phyloP scores from a whole-genome alignment of 2,888 invertebrate species.

The Stenotaenia linearis region DNA sequence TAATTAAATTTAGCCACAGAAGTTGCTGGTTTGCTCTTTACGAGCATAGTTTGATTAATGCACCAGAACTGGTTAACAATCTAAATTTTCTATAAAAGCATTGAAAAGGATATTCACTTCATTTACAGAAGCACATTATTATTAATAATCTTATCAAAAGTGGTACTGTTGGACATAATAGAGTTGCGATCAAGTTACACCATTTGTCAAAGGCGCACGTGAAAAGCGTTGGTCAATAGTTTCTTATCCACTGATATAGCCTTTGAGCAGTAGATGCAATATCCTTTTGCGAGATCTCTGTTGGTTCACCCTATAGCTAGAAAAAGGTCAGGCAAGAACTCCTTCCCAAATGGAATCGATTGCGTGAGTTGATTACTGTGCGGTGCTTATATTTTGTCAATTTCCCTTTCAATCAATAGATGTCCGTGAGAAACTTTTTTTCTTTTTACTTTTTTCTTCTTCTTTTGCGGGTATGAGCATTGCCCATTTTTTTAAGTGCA shows the following conservation, averaged over 20 bases:
- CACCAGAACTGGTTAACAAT: too few species aligned
- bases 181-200: not conserved
- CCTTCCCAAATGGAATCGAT: slow-evolving; percentile 21
- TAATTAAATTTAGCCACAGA: too few species aligned
- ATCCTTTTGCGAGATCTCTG: slow-evolving; percentile 13
- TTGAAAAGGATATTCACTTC: too few species aligned
- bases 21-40: too few species aligned
- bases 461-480: not conserved
- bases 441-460: not conserved
- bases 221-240: slow-evolving; percentile 16
- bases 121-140: not conserved
- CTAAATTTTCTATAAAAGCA: too few species aligned
- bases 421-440: not conserved
- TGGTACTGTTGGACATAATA: not conserved
- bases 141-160: not conserved
- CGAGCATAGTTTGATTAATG: too few species aligned
- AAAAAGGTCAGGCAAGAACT: not conserved
- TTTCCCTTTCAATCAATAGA: not conserved
- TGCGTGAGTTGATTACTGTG: not conserved
- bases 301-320: not conserved
- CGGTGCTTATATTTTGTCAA: slow-evolving; percentile 22
- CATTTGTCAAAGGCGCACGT: slow-evolving; percentile 8
- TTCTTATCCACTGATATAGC: slow-evolving; percentile 17
- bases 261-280: not conserved
- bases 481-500: not conserved